Evolutionary conservation across 2,113 vertebrate species (phyloP).

Genomic region (Alethe diademata): DNA sequence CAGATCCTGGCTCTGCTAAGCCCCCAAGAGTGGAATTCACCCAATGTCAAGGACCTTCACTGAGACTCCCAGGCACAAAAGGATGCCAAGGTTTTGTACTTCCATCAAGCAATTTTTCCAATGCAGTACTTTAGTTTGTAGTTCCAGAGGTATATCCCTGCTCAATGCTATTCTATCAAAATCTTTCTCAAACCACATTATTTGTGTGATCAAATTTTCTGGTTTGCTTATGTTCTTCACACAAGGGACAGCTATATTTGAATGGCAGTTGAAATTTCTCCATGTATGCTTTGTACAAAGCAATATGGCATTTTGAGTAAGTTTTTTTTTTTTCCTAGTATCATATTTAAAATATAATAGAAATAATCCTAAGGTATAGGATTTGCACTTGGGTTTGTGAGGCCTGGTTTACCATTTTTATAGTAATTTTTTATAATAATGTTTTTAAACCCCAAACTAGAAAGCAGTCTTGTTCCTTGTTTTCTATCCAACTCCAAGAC

Average conservation of each 20-base stretch:
- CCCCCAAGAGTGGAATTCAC: background rate
- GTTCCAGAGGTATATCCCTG: background rate
- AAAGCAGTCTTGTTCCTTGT: background rate
- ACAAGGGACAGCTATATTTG: background rate
- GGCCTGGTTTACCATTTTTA: background rate
- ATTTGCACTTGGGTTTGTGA: accelerated
- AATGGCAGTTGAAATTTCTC: accelerated
- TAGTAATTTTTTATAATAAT: background rate
- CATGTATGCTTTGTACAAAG: background rate
- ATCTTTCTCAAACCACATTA: background rate
- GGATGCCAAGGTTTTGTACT: background rate
- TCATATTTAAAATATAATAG: background rate
- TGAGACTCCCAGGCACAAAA: background rate
- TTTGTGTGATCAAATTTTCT: accelerated
- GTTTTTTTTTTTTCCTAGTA: background rate
- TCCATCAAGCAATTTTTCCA: background rate
- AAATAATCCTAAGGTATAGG: background rate
- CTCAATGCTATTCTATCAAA: background rate
- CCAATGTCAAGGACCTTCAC: accelerated
- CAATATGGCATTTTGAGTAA: background rate
- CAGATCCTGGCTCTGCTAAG: background rate
- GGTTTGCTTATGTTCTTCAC: background rate
- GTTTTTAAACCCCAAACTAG: background rate
- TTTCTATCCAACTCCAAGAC: background rate
- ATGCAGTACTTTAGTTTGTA: background rate